Conservation (phyloP, 2,113 vertebrate genomes). For the Chitala chitala region DNA sequence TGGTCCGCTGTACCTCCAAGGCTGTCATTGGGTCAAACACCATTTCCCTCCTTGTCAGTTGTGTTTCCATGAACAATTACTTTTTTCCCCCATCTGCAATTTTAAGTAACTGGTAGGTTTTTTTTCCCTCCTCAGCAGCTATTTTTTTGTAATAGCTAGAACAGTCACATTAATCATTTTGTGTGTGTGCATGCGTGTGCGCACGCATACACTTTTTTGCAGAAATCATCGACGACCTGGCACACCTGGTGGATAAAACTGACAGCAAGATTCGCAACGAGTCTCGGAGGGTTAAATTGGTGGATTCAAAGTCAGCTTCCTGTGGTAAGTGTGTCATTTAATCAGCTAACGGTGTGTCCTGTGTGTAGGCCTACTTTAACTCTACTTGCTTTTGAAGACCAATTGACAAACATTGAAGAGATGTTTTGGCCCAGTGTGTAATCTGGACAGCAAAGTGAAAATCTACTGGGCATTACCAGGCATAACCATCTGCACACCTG, state of each 20-base stretch:
- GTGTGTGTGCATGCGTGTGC: conserved; percentile 15
- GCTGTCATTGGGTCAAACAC: conserved; percentile 34
- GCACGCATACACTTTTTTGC: conserved; percentile 30
- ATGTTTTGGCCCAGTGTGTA: too few species aligned
- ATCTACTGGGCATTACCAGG: too few species aligned
- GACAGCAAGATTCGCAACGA: conserved; percentile 77
- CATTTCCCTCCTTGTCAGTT: conserved; percentile 29
- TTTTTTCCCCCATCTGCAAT: neutral
- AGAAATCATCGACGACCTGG: conserved; percentile 94
- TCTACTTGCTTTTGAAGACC: neutral
- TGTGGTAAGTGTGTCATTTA: conserved; percentile 73
- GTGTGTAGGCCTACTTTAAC: neutral
- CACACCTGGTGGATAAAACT: conserved; percentile 88
- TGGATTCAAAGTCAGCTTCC: conserved; percentile 84
- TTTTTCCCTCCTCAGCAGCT: neutral
- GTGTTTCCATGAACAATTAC: conserved; percentile 24
- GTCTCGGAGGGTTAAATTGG: conserved; percentile 74
- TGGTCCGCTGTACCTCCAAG: conserved; percentile 32
- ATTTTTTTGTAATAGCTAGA: neutral
- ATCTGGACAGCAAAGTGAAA: too few species aligned
- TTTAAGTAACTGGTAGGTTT: neutral
- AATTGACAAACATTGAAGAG: too few species aligned
- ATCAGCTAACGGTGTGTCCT: neutral
- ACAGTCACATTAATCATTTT: neutral
- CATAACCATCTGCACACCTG: too few species aligned